Conservation (phyloP, 2,113 vertebrate species). For the Camelus dromedarius region DNA sequence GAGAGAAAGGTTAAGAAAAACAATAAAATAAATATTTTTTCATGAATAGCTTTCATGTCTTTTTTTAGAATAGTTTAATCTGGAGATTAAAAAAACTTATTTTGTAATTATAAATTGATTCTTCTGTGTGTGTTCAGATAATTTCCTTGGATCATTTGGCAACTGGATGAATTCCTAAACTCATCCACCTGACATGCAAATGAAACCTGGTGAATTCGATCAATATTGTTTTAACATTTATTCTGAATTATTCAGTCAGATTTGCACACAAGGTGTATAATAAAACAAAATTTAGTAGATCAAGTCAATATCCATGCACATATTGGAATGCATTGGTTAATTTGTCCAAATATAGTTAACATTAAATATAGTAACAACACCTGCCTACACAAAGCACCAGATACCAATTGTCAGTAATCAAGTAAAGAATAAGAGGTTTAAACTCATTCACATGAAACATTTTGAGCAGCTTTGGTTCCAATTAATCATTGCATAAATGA, state of each 20-base stretch:
- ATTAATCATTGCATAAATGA: background rate
- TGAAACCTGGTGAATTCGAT: background rate
- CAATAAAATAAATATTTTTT: background rate
- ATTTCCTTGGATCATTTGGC: background rate
- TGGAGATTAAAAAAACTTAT: background rate
- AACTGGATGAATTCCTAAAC: background rate
- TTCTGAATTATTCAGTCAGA: background rate
- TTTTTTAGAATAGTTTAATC: background rate
- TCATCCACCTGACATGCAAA: background rate
- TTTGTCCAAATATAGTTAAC: background rate
- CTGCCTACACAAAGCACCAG: background rate
- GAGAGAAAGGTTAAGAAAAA: background rate
- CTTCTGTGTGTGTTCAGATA: background rate
- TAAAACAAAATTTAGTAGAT: background rate
- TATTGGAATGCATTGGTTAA: background rate
- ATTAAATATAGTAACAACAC: background rate
- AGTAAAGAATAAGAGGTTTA: background rate
- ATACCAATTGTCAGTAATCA: background rate
- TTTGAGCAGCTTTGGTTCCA: background rate
- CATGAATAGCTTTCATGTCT: background rate
- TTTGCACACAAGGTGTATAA: background rate
- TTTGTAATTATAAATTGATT: background rate
- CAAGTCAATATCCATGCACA: background rate
- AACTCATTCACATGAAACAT: background rate
- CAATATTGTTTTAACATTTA: constrained; percentile 38